These are phyloP conservation scores for Melierax canorus DNA, from an alignment of 2,113 vertebrate species.

Conservation along the genomic window DNA sequence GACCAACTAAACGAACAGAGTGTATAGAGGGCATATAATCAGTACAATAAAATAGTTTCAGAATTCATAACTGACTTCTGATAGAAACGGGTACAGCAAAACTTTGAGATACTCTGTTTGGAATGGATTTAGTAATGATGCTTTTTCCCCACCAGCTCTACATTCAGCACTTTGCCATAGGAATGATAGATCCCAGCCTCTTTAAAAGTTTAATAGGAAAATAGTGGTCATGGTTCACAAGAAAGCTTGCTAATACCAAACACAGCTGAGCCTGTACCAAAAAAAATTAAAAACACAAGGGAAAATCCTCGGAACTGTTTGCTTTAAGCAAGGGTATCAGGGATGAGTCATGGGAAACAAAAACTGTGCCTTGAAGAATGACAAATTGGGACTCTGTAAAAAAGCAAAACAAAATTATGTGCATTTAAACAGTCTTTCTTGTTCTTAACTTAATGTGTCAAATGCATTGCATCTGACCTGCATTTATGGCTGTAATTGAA, in stretches of 20 bases:
- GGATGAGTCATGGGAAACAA: background rate
- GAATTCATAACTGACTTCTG: background rate
- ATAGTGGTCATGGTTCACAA: background rate
- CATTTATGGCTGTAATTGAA: background rate
- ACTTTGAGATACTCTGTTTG: background rate
- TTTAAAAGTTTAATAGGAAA: background rate
- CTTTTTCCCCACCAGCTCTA: background rate
- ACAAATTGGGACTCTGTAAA: background rate
- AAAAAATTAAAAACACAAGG: background rate
- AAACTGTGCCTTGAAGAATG: slow-evolving; percentile 20
- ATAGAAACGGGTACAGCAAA: background rate
- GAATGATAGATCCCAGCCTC: background rate
- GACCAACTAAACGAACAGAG: background rate
- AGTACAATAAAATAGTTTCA: background rate
- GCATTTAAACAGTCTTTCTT: background rate
- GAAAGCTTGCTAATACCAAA: background rate
- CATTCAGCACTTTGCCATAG: background rate
- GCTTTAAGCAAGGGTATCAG: background rate
- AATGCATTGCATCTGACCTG: background rate
- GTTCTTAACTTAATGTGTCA: background rate
- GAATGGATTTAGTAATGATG: background rate
- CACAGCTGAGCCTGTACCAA: background rate
- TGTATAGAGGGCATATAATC: background rate
- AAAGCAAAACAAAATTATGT: background rate
- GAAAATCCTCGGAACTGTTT: background rate